Evolutionary conservation across 2,113 vertebrate species (phyloP).

Genomic region (Sapayoa aenigma): DNA sequence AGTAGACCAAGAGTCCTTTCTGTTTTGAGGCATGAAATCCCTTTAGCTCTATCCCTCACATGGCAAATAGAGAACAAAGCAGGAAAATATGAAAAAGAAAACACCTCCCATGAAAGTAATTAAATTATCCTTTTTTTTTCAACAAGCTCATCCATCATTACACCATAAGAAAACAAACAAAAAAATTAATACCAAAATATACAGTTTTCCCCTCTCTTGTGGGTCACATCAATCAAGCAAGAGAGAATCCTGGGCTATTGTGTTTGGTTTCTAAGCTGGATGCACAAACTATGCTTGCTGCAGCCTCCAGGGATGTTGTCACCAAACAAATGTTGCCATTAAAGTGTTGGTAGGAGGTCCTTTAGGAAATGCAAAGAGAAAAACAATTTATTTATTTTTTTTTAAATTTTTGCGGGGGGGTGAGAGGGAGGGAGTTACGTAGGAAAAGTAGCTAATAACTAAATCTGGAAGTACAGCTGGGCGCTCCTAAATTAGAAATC

Average conservation of each 20-base stretch:
- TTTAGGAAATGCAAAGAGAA: constrained; percentile 11
- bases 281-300: background rate
- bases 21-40: constrained; percentile 24
- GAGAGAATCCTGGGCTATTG: background rate
- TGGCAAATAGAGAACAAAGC: constrained; percentile 8
- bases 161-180: background rate
- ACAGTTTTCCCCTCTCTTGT: background rate
- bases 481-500: constrained; percentile 32
- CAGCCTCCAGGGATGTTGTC: constrained; percentile 25
- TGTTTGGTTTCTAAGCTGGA: background rate
- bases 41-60: background rate
- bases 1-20: background rate
- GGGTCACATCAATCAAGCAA: background rate
- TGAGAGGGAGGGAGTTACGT: background rate
- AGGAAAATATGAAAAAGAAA: background rate
- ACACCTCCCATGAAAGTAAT: background rate
- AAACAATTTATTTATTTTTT: background rate
- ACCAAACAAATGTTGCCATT: constrained; percentile 34
- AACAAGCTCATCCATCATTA: background rate
- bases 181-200: background rate
- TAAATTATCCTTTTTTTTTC: background rate
- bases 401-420: background rate
- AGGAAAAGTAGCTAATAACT: constrained; percentile 25
- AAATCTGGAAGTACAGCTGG: constrained; percentile 34
- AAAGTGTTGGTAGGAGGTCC: constrained; percentile 2